These are phyloP conservation scores for Sebastes umbrosus DNA, from an alignment of 2,797 vertebrate genomes.

Conservation along the genomic window DNA sequence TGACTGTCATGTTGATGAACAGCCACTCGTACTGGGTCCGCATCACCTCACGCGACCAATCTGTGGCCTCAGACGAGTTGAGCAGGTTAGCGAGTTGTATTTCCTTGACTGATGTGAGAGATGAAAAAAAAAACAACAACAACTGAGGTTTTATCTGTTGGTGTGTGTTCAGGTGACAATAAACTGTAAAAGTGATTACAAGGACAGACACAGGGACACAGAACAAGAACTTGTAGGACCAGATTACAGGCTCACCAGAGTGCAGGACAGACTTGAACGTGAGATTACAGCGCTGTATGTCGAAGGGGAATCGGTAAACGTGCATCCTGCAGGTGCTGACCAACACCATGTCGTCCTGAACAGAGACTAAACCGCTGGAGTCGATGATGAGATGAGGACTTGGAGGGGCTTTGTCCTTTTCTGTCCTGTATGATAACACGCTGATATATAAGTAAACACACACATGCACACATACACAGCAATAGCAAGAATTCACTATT, in stretches of 20 bases:
- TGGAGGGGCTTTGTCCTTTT: conserved; percentile 53
- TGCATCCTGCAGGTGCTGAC: conserved; percentile 68
- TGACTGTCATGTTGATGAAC: conserved; percentile 58
- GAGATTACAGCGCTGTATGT: conserved; percentile 66
- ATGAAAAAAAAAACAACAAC: background rate
- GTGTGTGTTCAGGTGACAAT: background rate
- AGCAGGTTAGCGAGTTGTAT: conserved; percentile 7
- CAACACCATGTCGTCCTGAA: conserved; percentile 49
- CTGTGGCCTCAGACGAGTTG: conserved; percentile 33
- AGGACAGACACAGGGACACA: too few relatives aligned
- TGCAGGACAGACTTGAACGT: conserved; percentile 57
- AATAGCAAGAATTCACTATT: background rate
- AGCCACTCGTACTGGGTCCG: conserved; percentile 67
- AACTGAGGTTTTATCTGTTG: background rate
- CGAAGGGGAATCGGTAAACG: conserved; percentile 69
- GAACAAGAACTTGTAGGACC: background rate
- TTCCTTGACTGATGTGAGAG: conserved; percentile 14
- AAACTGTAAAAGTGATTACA: background rate
- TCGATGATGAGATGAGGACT: conserved; percentile 47
- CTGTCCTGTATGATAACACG: conserved; percentile 46
- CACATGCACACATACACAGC: background rate
- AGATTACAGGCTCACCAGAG: conserved; percentile 21
- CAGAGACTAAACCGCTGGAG: conserved; percentile 1
- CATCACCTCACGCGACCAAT: conserved; percentile 45
- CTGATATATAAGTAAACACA: background rate